A percentile compares a stretch with the other conserved stretches of the same genome.
Evolutionary conservation across 1,140 invertebrate genomes (phyloP).

Genomic region (Zaprionus inermis): DNA sequence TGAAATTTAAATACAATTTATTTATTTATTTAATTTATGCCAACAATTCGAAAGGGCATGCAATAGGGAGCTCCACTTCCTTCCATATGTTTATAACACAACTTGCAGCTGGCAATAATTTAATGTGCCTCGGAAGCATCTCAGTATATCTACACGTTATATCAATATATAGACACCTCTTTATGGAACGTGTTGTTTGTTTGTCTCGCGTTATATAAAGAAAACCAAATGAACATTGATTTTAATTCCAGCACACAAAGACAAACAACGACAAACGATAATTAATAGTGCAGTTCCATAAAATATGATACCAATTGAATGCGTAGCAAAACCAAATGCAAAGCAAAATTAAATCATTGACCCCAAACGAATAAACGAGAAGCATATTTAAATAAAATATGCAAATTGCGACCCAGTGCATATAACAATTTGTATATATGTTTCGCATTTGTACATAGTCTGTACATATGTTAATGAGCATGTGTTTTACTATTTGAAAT

Average conservation of each 20-base stretch:
- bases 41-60: not conserved
- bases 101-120: not conserved
- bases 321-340: slow-evolving; percentile 42
- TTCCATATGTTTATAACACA: not conserved
- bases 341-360: slow-evolving; percentile 69
- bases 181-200: slow-evolving; percentile 1
- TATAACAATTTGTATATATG: no score
- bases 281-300: slow-evolving; percentile 14
- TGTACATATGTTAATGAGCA: slow-evolving; percentile 23
- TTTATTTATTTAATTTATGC: no score
- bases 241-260: not conserved
- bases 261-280: not conserved
- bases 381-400: slow-evolving; percentile 70
- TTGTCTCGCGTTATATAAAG: not conserved
- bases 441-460: slow-evolving; percentile 11
- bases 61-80: not conserved
- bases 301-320: slow-evolving; percentile 29
- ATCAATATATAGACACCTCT: not conserved
- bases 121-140: not conserved
- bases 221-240: slow-evolving; percentile 6
- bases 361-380: slow-evolving; percentile 53
- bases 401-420: slow-evolving; percentile 55
- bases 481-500: slow-evolving; percentile 17
- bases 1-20: no score
- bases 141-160: not conserved